phyloP scores from a whole-genome alignment of 2,888 invertebrate genomes.

The Stenodema calcarata region DNA sequence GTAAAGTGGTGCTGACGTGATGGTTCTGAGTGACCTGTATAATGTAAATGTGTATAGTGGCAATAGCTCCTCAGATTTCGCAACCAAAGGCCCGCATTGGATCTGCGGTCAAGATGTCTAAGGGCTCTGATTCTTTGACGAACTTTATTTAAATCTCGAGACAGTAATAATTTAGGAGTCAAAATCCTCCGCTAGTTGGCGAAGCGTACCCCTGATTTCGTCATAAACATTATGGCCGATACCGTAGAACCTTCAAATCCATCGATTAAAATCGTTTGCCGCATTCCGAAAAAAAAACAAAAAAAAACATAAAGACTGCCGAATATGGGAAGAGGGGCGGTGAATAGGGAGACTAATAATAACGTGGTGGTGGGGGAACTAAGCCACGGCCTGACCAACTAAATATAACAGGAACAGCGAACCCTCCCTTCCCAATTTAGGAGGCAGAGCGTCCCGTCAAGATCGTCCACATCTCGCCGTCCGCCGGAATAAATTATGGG shows the following conservation, averaged over 20 bases:
- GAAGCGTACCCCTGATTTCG: too few relatives aligned
- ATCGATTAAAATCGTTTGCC: not conserved
- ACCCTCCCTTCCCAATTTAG: conserved; percentile 44
- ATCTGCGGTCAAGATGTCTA: too few relatives aligned
- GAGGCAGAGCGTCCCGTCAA: conserved; percentile 26
- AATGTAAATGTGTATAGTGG: too few relatives aligned
- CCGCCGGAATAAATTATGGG: conserved; percentile 11
- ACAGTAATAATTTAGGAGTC: too few relatives aligned
- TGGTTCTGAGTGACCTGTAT: too few relatives aligned
- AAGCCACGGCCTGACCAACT: conserved; percentile 36
- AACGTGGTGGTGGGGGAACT: conserved; percentile 18
- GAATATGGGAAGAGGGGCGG: conserved; percentile 34
- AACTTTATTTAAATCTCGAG: too few relatives aligned
- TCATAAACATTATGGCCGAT: not conserved
- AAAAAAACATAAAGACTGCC: conserved; percentile 42
- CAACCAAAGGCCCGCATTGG: too few relatives aligned
- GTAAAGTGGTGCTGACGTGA: too few relatives aligned
- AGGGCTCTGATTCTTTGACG: too few relatives aligned
- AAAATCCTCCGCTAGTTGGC: too few relatives aligned
- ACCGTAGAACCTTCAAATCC: not conserved
- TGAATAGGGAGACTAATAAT: conserved; percentile 43
- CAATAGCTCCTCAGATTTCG: too few relatives aligned
- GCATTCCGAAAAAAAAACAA: too few relatives aligned
- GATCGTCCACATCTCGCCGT: conserved; percentile 23
- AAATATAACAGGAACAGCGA: conserved; percentile 30